Evolutionary conservation across 92 coral and sea anemone species (phyloP).

Genomic region (Metridium senile): DNA sequence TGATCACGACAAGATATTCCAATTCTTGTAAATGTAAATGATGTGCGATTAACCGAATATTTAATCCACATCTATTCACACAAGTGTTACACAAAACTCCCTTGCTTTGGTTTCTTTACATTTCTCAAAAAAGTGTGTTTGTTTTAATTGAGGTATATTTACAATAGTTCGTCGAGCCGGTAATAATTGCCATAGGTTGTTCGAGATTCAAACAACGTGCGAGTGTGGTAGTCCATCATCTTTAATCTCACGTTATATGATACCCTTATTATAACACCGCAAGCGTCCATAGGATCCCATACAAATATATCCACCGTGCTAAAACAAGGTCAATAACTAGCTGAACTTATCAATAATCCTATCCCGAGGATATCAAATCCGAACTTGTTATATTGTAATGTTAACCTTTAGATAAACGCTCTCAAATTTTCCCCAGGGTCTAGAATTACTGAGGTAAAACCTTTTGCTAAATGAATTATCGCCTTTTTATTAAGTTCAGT

Average conservation of each 20-base stretch:
- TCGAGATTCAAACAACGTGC: slow-evolving; percentile 15
- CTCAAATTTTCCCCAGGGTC: neutral
- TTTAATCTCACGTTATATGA: slow-evolving; percentile 25
- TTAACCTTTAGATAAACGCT: neutral
- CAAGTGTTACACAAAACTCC: neutral
- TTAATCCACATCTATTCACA: neutral
- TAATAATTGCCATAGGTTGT: neutral
- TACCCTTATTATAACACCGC: slow-evolving; percentile 15
- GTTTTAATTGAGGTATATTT: slow-evolving; percentile 1
- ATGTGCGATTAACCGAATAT: slow-evolving; percentile 5
- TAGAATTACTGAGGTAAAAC: neutral
- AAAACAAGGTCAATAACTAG: slow-evolving; percentile 9
- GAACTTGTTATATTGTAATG: neutral
- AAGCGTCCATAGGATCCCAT: slow-evolving; percentile 17
- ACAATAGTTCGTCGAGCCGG: neutral
- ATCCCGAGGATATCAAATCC: neutral
- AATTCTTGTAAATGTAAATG: neutral
- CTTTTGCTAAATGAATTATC: neutral
- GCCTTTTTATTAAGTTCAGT: neutral
- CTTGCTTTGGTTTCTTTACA: neutral
- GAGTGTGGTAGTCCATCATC: neutral
- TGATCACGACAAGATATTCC: slow-evolving; percentile 12
- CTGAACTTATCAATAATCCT: slow-evolving; percentile 12
- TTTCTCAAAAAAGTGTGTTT: neutral
- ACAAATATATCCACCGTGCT: slow-evolving; percentile 5